Evolutionary conservation across 2,888 invertebrate genomes (phyloP).

Genomic region (Acronicta alni): DNA sequence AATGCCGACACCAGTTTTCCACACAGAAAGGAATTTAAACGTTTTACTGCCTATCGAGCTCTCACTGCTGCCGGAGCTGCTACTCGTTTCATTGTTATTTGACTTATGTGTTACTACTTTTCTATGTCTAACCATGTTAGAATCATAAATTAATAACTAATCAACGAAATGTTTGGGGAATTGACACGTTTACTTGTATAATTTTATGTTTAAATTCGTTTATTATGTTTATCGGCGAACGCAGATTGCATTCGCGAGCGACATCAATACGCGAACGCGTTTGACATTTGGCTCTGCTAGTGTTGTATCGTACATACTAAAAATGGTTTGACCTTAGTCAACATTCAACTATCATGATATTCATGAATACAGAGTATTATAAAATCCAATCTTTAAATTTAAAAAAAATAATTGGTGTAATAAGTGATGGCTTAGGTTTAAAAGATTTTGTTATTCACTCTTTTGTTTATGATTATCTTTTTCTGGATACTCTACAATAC

Average conservation of each 20-base stretch:
- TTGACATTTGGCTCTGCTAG: constrained; percentile 49
- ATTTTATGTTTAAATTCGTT: constrained; percentile 45
- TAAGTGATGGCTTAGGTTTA: too few relatives aligned
- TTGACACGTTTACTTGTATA: constrained; percentile 61
- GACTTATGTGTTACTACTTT: constrained; percentile 70
- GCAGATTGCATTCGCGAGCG: constrained; percentile 16
- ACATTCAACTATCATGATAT: not conserved
- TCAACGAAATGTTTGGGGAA: constrained; percentile 53
- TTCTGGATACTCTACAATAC: too few relatives aligned
- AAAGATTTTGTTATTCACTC: too few relatives aligned
- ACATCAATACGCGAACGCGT: constrained; percentile 47
- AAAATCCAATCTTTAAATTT: too few relatives aligned
- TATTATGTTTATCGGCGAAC: constrained; percentile 45
- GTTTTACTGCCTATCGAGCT: constrained; percentile 57
- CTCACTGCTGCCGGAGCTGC: constrained; percentile 73
- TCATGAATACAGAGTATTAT: too few relatives aligned
- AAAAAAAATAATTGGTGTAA: too few relatives aligned
- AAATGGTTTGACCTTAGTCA: not conserved
- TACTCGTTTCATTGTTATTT: constrained; percentile 72
- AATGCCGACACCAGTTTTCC: constrained; percentile 90
- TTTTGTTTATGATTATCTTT: too few relatives aligned
- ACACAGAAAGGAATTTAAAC: constrained; percentile 75
- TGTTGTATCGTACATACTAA: constrained; percentile 11
- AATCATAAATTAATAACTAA: constrained; percentile 37
- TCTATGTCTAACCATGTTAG: constrained; percentile 76